A percentile compares a stretch with the other conserved stretches of the same genome.
Evolutionary conservation across 2,888 invertebrate genomes (phyloP).

Genomic region (Euplagia quadripunctaria): DNA sequence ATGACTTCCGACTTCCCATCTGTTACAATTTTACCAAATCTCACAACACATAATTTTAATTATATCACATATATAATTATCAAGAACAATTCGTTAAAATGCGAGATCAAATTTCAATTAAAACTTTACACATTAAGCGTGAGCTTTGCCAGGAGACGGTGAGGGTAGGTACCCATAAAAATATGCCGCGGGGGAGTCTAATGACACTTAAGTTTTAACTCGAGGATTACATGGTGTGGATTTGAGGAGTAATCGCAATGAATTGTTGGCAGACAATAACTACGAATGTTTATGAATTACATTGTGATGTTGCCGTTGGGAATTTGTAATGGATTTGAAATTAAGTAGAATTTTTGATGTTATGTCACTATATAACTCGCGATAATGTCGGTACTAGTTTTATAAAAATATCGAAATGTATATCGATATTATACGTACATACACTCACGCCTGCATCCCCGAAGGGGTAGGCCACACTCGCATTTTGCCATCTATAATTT

Average conservation of each 20-base stretch:
- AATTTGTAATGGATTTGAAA: constrained; percentile 24
- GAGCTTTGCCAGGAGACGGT: constrained; percentile 33
- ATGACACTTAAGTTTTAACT: constrained; percentile 53
- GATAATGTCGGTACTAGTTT: not conserved
- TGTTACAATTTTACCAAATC: not conserved
- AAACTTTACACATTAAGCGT: constrained; percentile 78
- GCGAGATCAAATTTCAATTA: constrained; percentile 82
- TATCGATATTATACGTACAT: not conserved
- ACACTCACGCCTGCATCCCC: too few relatives aligned
- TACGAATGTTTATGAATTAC: constrained; percentile 33
- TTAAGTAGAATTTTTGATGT: constrained; percentile 13
- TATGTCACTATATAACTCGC: not conserved
- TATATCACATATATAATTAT: constrained; percentile 18
- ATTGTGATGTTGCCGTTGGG: constrained; percentile 45
- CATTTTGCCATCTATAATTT: too few relatives aligned
- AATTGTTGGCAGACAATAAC: constrained; percentile 19
- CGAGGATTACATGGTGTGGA: constrained; percentile 35
- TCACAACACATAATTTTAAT: constrained; percentile 37
- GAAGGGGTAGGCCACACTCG: too few relatives aligned
- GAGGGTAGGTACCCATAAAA: constrained; percentile 70
- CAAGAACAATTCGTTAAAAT: constrained; percentile 51
- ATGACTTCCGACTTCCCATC: not conserved
- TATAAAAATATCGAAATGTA: not conserved
- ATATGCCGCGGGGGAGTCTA: constrained; percentile 70
- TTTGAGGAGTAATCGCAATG: constrained; percentile 15